Evolutionary conservation across 2,888 invertebrate genomes (phyloP).

Genomic region (Pheosia tremula): DNA sequence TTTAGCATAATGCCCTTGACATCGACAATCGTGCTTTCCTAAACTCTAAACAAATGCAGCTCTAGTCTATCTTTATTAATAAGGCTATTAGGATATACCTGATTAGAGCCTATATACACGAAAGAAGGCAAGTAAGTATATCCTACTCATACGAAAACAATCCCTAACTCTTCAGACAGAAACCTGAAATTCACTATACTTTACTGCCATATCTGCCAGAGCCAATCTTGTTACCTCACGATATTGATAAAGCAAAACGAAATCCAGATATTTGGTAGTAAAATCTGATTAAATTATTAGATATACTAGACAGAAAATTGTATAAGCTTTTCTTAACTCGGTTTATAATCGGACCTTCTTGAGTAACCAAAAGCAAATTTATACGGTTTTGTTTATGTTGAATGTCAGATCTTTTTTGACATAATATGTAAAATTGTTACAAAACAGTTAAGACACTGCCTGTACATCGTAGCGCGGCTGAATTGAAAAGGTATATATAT

Average conservation of each 20-base stretch:
- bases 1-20: background rate
- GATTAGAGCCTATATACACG: too few species aligned
- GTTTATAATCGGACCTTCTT: background rate
- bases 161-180: background rate
- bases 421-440: too few species aligned
- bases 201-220: background rate
- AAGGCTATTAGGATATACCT: too few species aligned
- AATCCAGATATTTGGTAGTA: conserved; percentile 17
- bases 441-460: too few species aligned
- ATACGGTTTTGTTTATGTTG: too few species aligned
- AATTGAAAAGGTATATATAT: too few species aligned
- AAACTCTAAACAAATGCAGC: too few species aligned
- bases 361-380: too few species aligned
- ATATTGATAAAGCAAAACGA: conserved; percentile 23
- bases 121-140: too few species aligned
- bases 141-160: background rate
- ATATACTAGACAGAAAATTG: background rate
- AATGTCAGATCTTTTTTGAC: too few species aligned
- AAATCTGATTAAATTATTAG: conserved; percentile 6
- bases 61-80: too few species aligned
- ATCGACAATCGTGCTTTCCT: background rate
- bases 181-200: background rate
- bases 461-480: too few species aligned
- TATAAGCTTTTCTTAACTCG: background rate
- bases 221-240: conserved; percentile 5